Evolutionary conservation across 2,113 vertebrate species (phyloP).

Genomic region (Poeciliopsis prolifica): DNA sequence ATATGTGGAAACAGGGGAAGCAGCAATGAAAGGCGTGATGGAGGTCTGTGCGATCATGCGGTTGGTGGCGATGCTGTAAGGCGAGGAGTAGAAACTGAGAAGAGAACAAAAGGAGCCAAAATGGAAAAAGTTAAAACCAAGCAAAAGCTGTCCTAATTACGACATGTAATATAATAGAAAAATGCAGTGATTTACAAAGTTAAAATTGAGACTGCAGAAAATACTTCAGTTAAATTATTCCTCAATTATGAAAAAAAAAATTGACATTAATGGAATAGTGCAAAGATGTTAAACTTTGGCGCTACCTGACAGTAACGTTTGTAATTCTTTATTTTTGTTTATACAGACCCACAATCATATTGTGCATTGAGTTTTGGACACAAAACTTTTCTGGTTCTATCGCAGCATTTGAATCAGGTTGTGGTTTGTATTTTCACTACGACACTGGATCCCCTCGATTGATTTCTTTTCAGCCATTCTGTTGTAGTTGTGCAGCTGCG

Average conservation of each 20-base stretch:
- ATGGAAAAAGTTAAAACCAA: background rate
- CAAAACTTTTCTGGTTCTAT: background rate
- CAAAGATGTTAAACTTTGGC: background rate
- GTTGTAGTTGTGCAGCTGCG: background rate
- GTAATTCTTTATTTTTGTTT: too few relatives aligned
- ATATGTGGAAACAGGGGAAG: slow-evolving; percentile 97
- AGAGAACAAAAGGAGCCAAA: slow-evolving; percentile 42
- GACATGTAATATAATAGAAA: background rate
- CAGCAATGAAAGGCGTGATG: slow-evolving; percentile 97
- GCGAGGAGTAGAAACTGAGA: slow-evolving; percentile 96
- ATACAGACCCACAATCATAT: background rate
- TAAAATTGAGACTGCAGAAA: background rate
- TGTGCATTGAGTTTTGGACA: background rate
- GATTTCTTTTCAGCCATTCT: background rate
- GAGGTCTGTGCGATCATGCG: slow-evolving; percentile 99
- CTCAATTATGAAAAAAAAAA: background rate
- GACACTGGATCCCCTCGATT: background rate
- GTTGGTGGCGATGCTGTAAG: slow-evolving; percentile 98
- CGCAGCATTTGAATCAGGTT: background rate
- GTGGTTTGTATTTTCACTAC: background rate
- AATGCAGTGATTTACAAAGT: background rate
- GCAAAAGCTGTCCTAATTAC: background rate
- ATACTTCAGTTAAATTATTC: background rate
- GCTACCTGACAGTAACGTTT: background rate
- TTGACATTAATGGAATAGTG: background rate